A percentile compares a stretch with the other conserved stretches of the same genome.
phyloP scores from a whole-genome alignment of 2,797 vertebrate genomes.

The Australoheros facetus region DNA sequence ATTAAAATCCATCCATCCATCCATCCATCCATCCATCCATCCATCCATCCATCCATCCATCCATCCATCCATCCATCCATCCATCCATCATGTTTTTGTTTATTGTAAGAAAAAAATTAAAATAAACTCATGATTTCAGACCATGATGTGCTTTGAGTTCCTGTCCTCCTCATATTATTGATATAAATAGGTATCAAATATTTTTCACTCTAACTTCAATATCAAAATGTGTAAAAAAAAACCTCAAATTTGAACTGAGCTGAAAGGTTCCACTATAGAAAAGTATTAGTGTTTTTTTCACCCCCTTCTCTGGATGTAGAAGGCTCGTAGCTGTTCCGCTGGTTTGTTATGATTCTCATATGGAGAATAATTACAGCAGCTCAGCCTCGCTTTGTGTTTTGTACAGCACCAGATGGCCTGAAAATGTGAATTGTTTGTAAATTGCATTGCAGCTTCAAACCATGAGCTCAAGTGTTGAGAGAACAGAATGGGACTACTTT shows the following conservation, averaged over 20 bases:
- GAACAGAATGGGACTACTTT: conserved; percentile 23
- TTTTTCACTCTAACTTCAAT: neutral
- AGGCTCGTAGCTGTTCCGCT: conserved; percentile 12
- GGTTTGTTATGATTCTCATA: conserved; percentile 22
- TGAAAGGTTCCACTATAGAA: neutral
- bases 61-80: neutral
- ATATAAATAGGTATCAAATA: neutral
- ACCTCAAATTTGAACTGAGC: neutral
- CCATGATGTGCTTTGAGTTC: neutral
- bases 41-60: neutral
- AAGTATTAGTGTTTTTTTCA: neutral
- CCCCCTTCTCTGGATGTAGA: neutral
- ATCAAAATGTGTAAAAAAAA: neutral
- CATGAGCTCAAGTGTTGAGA: conserved; percentile 18
- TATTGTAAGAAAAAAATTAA: neutral
- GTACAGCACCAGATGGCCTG: conserved; percentile 42
- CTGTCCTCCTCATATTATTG: neutral
- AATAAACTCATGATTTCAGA: neutral
- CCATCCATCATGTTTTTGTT: neutral
- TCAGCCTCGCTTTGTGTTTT: conserved; percentile 14
- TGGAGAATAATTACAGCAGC: conserved; percentile 35
- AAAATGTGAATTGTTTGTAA: conserved; percentile 45
- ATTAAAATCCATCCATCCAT: neutral
- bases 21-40: neutral
- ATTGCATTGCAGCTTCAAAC: conserved; percentile 30